Conservation (phyloP, 2,888 invertebrate genomes). For the Arrhopalites spinosus region DNA sequence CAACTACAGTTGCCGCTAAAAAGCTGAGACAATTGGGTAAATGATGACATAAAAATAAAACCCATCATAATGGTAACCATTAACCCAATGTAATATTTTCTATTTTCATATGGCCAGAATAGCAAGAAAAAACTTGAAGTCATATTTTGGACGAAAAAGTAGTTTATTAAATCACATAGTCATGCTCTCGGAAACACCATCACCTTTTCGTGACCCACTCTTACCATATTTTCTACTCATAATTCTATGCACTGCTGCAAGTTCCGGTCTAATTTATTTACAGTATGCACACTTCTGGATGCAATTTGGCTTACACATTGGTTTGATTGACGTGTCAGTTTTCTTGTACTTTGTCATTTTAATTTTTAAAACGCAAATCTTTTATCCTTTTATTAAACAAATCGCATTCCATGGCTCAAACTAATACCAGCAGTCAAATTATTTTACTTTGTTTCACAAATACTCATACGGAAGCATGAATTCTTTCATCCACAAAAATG, state of each 20-base stretch:
- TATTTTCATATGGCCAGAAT: conserved; percentile 12
- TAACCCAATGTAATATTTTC: neutral
- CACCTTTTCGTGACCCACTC: conserved; percentile 11
- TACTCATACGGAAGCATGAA: too few species aligned
- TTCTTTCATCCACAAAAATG: too few species aligned
- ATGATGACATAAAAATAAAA: neutral
- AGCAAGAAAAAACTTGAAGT: conserved; percentile 14
- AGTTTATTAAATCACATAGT: conserved; percentile 9
- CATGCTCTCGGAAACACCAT: neutral
- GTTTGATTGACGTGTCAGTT: neutral
- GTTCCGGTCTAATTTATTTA: neutral
- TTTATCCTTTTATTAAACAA: neutral
- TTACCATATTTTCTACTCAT: neutral
- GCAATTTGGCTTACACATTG: neutral
- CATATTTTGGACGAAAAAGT: neutral
- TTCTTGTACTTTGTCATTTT: neutral
- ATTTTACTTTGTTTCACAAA: too few species aligned
- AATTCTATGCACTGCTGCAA: neutral
- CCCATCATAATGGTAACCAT: neutral
- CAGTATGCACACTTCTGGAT: neutral
- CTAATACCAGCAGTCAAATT: neutral
- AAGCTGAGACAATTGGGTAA: neutral
- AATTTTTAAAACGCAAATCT: neutral
- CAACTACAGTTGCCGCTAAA: too few species aligned
- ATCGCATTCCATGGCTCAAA: neutral